These are phyloP conservation scores for Heliconius erato DNA, from an alignment of 2,888 invertebrate genomes.

Conservation along the genomic window DNA sequence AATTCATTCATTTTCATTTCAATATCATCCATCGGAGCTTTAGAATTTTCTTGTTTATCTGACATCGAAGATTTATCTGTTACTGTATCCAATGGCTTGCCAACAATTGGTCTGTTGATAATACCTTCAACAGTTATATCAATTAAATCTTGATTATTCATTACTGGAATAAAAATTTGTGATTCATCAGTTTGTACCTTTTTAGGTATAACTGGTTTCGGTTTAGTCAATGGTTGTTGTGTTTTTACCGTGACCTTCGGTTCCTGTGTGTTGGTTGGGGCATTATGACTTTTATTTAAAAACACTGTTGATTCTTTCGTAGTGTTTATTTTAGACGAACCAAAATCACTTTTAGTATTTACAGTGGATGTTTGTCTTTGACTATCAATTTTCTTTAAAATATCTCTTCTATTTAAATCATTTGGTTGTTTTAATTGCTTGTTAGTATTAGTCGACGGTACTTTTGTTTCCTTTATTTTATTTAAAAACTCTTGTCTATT, in stretches of 20 bases:
- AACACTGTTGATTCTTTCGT: conserved; percentile 71
- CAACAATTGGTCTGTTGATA: conserved; percentile 66
- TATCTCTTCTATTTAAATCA: conserved; percentile 79
- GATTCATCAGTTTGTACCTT: conserved; percentile 55
- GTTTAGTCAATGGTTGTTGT: conserved; percentile 44
- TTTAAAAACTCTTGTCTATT: conserved; percentile 79
- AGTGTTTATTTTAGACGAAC: conserved; percentile 58
- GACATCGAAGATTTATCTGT: conserved; percentile 46
- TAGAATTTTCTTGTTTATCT: conserved; percentile 56
- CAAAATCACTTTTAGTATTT: conserved; percentile 66
- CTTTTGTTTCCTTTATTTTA: conserved; percentile 76
- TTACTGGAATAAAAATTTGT: conserved; percentile 50
- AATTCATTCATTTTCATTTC: conserved; percentile 83
- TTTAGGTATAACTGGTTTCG: conserved; percentile 57
- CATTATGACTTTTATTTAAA: conserved; percentile 56
- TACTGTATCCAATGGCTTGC: conserved; percentile 63
- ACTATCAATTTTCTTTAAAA: conserved; percentile 78
- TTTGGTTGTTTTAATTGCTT: conserved; percentile 80
- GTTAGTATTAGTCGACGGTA: conserved; percentile 66
- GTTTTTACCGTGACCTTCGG: conserved; percentile 39
- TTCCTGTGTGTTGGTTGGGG: conserved; percentile 40
- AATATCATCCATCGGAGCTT: conserved; percentile 69
- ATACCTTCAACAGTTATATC: conserved; percentile 81
- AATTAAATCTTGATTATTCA: conserved; percentile 76
- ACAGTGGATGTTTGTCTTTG: conserved; percentile 70